Base-by-base conservation (phyloP, 1,140 invertebrate species). In the Diuraphis noxia region DNA sequence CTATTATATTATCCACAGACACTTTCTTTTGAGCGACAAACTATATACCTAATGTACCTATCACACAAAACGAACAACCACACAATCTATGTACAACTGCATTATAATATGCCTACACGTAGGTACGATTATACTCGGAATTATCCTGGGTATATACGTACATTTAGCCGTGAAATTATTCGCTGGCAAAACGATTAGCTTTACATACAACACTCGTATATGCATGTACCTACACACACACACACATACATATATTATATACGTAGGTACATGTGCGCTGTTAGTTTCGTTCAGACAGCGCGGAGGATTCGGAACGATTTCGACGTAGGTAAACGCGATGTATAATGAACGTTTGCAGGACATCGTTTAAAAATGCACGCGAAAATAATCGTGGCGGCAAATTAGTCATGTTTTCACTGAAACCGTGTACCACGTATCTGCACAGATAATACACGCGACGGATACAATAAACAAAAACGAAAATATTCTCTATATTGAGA, bases 401-500 rank as follows among this genome's bases (percentile, higher is more conserved):
- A 91, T 91, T 91, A 91, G 89, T 91, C 89, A 91, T 91, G 89
- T 91, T 91, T 91, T 91, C 89, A 82, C 89, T 91, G 36, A 63
- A 63, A 87, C 56, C 56, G 56, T n/a, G 56, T n/a, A 17, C 30
- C 56, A 72, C 56, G 56, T 72, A 72, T n/a, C 56, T n/a, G 19
- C 56, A n/a, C 40, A 56, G n/a, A 41, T 43, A 40, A 8, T 36
- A 25, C 49, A n/a, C 85, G 34, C 49, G 49, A 63, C 23, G 38
- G 52, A 63, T 19, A n/a, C n/a, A n/a, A 63, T n/a, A 34, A 88
- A 88, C 49, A 88, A 88, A 88, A 88, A 88, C 25, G 49, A 88
- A 88, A 63, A 72, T 72, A 72, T 72, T 19, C 56, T n/a, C 30
- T 2, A n/a, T n/a, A 72, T 82, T 17, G 21, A 82, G 38, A 38